phyloP scores from a whole-genome alignment of 2,888 invertebrate genomes.

The Amphiduros pacificus region DNA sequence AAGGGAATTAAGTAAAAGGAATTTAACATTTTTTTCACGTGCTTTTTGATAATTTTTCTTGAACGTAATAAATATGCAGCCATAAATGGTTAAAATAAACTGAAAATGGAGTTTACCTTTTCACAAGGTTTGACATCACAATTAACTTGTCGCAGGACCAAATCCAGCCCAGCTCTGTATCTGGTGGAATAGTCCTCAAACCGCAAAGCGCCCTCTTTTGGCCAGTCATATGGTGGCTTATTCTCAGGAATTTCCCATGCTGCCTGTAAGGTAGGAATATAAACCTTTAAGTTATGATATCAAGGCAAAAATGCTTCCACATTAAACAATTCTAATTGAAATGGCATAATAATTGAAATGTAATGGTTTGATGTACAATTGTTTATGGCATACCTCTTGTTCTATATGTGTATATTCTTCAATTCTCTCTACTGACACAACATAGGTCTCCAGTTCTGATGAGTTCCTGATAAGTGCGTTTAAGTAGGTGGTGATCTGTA shows the following conservation, averaged over 20 bases:
- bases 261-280: conserved; percentile 32
- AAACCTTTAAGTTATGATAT: not conserved
- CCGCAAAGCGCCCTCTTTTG: conserved; percentile 42
- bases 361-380: no score
- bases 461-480: conserved; percentile 12
- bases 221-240: conserved; percentile 44
- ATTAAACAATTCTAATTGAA: no score
- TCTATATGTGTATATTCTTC: conserved; percentile 18
- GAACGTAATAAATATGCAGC: no score
- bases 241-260: conserved; percentile 38
- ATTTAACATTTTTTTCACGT: no score
- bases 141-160: conserved; percentile 48
- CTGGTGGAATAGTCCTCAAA: conserved; percentile 47
- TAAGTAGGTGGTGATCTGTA: conserved; percentile 41
- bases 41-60: no score
- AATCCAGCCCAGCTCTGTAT: conserved; percentile 51
- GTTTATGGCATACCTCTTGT: conserved; percentile 17
- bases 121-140: conserved; percentile 45
- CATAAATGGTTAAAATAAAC: no score
- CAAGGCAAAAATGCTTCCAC: no score
- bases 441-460: conserved; percentile 18
- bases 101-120: no score
- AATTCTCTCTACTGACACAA: conserved; percentile 21
- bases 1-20: no score
- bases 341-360: no score